Evolutionary conservation across 2,888 invertebrate genomes (phyloP).

Genomic region (Seladonia tumulorum): DNA sequence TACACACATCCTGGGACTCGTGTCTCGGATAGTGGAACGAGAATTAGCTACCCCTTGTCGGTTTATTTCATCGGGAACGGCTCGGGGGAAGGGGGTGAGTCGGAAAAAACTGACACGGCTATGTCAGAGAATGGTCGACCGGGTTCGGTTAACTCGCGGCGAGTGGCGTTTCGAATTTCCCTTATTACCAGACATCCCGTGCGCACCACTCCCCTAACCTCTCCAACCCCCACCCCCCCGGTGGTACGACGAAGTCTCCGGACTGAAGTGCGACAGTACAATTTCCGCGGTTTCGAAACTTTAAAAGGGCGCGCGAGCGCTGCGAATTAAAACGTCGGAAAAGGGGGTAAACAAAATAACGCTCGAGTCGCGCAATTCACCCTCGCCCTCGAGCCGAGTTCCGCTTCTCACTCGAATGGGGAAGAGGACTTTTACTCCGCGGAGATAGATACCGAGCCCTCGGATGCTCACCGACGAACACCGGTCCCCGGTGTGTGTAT

Average conservation of each 20-base stretch:
- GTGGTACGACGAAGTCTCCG: neutral
- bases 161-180: conserved; percentile 59
- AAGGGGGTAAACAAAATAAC: conserved; percentile 74
- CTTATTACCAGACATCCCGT: conserved; percentile 31
- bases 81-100: neutral
- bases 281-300: conserved; percentile 67
- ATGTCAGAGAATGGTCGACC: conserved; percentile 1
- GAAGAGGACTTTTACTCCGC: conserved; percentile 15
- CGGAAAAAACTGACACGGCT: conserved; percentile 32
- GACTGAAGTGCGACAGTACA: conserved; percentile 63
- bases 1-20: conserved; percentile 25
- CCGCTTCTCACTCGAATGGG: conserved; percentile 21
- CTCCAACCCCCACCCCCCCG: too few species aligned
- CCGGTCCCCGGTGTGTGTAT: neutral
- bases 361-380: conserved; percentile 68
- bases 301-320: conserved; percentile 64
- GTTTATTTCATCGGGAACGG: neutral
- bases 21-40: conserved; percentile 31
- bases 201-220: neutral
- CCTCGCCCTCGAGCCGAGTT: conserved; percentile 18
- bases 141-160: conserved; percentile 20
- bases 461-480: conserved; percentile 11
- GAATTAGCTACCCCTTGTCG: conserved; percentile 48
- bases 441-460: conserved; percentile 22
- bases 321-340: conserved; percentile 73